Conservation (phyloP, 92 coral and sea anemone genomes). For the Montipora capitata region DNA sequence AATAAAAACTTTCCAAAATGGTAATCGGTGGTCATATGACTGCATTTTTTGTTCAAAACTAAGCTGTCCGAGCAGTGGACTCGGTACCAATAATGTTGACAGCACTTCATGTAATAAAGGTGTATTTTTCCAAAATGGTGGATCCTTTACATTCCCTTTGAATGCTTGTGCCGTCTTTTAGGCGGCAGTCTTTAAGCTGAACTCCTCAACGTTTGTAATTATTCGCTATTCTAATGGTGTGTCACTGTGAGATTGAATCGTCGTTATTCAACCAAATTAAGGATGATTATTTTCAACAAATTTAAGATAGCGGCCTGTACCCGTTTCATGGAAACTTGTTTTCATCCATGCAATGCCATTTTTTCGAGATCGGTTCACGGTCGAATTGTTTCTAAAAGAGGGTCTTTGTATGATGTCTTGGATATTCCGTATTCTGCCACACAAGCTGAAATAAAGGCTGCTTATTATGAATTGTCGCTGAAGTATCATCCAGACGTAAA, state of each 20-base stretch:
- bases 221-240: background rate
- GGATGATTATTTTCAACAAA: background rate
- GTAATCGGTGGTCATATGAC: too few relatives aligned
- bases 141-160: background rate
- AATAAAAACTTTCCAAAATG: too few relatives aligned
- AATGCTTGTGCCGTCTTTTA: background rate
- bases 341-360: background rate
- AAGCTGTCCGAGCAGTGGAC: too few relatives aligned
- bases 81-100: too few relatives aligned
- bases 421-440: conserved; percentile 92
- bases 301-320: background rate
- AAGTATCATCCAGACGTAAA: conserved; percentile 91
- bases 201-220: background rate
- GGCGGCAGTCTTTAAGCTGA: background rate
- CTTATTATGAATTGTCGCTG: conserved; percentile 90
- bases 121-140: too few relatives aligned
- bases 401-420: conserved; percentile 79
- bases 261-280: background rate
- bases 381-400: conserved; percentile 19
- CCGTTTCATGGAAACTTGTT: background rate
- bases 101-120: too few relatives aligned
- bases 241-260: background rate
- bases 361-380: conserved; percentile 15
- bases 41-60: too few relatives aligned
- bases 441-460: conserved; percentile 88